Base-by-base conservation (phyloP, 2,113 vertebrate genomes). In the Prinia subflava region DNA sequence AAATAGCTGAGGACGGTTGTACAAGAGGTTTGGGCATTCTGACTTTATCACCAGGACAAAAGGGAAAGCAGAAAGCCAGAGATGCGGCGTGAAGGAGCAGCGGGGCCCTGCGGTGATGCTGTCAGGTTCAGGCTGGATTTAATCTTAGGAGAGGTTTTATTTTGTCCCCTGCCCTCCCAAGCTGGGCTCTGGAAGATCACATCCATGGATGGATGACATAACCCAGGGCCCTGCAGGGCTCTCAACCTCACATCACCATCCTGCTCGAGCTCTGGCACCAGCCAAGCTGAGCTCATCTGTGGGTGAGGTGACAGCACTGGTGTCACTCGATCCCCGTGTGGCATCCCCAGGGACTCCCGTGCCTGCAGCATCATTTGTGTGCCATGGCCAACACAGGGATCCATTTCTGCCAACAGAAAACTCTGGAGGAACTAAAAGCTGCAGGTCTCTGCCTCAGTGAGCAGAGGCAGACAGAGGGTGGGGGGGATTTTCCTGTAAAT, bases 401-500 rank as follows among this genome's bases (percentile, higher is more conserved):
- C 41, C 0, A 0, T 21, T 65, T 47, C 47, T 57, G 59, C 89
- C 57, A 19, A 7, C 11, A 30, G 59, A 17, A 44, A 75, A 44
- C 53, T 46, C 55, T 10, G 11, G 65, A 11, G 25, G 67, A 53
- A 25, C 44, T 8, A 6, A 63, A 33, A 3, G 25, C 70, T 52
- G 71, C 65, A 31, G 46, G 41, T 79, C 78, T 49, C 63, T 62
- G 81, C 57, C 75, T 6, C 28, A 4, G 52, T 0, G 19, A 77
- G 64, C 65, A 27, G 85, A 41, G 71, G 37, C 31, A 39, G n/a
- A 2, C 22, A 2, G 2, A 14, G 57, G 57, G 60, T 13, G 5
- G 33, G 25, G 23, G 5, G 8, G 5, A 50, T 82, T 28, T 62
- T 95, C 82, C 92, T 94, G 75, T 96, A 96, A 93, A 87, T 96